Base-by-base conservation (phyloP, 2,797 vertebrate species). In the Heterohyrax brucei region DNA sequence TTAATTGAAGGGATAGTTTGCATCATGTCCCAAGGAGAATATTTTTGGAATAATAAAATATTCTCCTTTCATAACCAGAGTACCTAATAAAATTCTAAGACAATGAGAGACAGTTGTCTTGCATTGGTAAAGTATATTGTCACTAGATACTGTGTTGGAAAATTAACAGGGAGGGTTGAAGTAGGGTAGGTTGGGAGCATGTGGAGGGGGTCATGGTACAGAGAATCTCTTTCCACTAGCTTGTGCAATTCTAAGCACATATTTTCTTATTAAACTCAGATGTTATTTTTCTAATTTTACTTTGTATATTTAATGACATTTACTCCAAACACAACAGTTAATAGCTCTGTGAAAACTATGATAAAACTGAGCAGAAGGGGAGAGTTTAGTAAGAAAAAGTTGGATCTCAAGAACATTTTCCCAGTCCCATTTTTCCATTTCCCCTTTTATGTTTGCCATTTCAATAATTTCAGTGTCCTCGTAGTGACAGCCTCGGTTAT, bases 281-380 rank as follows among this genome's bases (percentile, higher is more conserved):
- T 95, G 94, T 94, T 96, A 95, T 96, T 96, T 96, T 97, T 96
- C 53, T 95, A 94, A 97, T 97, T 96, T 96, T 82, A 93, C 97
- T 93, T 85, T 96, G 89, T 93, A 95, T 95, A 96, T 97, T 97
- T 93, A 97, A 96, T 96, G 95, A 93, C 87, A 95, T 94, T 93
- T 97, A 96, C 79, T 96, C 85, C 92, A 97, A 97, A 96, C 86
- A 95, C 1, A 56, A 90, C 82, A 97, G 97, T 97, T 96, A 97
- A 96, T 95, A 96, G 87, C 87, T 96, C 94, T 95, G 82, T 97
- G 91, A 97, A 96, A 97, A 96, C 96, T 94, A 97, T 93, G 91
- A 95, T 96, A 97, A 97, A 97, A 84, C 66, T 92, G 90, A 97
- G 93, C 76, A 94, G 82, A 96, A 97, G 75, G 94, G 95, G 97